These are phyloP conservation scores for Drosophila fuyamai DNA, from an alignment of 1,140 invertebrate species.

Conservation along the genomic window DNA sequence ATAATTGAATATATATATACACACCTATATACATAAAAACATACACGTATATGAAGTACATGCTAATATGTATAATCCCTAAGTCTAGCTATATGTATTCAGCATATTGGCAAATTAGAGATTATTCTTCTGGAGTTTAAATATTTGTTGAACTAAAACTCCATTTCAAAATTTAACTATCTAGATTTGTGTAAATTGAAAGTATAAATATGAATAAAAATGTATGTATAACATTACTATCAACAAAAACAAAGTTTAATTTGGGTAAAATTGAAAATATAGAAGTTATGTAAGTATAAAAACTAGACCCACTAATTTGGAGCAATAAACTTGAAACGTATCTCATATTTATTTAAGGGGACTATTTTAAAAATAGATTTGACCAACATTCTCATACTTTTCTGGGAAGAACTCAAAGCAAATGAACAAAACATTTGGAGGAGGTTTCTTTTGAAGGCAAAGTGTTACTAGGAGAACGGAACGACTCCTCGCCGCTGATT, in stretches of 20 bases:
- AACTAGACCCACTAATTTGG: too few relatives aligned
- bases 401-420: too few relatives aligned
- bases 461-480: too few relatives aligned
- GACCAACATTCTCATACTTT: too few relatives aligned
- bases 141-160: slow-evolving; percentile 35
- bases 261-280: not conserved
- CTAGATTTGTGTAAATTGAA: slow-evolving; percentile 36
- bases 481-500: slow-evolving; percentile 96
- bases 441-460: too few relatives aligned
- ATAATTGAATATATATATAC: slow-evolving; percentile 25
- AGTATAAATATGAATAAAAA: slow-evolving; percentile 60
- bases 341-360: too few relatives aligned
- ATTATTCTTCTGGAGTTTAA: slow-evolving; percentile 23
- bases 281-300: too few relatives aligned
- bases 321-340: too few relatives aligned
- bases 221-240: slow-evolving; percentile 53
- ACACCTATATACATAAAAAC: slow-evolving; percentile 20
- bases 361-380: too few relatives aligned
- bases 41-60: slow-evolving; percentile 24
- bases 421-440: too few relatives aligned
- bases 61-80: slow-evolving; percentile 25
- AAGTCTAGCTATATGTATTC: slow-evolving; percentile 19
- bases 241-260: not conserved
- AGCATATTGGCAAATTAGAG: slow-evolving; percentile 16
- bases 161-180: slow-evolving; percentile 30